Evolutionary conservation across 1,140 invertebrate species (phyloP).

Genomic region (Neocloeon triangulifer): DNA sequence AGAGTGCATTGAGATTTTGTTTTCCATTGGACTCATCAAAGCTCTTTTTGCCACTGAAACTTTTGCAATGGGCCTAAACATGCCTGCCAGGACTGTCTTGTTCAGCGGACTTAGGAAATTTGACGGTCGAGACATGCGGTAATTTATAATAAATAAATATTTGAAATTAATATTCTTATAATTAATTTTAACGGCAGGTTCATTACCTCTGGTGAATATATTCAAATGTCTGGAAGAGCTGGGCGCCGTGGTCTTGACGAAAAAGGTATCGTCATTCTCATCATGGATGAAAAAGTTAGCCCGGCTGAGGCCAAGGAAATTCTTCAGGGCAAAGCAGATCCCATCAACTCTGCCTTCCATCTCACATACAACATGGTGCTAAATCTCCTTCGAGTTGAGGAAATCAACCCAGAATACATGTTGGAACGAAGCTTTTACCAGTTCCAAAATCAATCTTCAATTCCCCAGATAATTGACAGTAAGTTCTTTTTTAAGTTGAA

Average conservation of each 20-base stretch:
- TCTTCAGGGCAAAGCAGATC: constrained; percentile 81
- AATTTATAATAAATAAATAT: constrained; percentile 10
- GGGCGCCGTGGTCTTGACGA: constrained; percentile 92
- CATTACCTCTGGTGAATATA: constrained; percentile 96
- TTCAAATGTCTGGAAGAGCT: constrained; percentile 98
- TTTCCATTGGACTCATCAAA: constrained; percentile 91
- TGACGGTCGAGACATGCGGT: constrained; percentile 89
- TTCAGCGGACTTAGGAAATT: constrained; percentile 92
- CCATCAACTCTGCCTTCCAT: constrained; percentile 97
- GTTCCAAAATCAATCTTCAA: constrained; percentile 93
- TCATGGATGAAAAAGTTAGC: constrained; percentile 94
- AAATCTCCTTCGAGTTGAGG: constrained; percentile 88
- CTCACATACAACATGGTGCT: constrained; percentile 99
- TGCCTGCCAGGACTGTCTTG: constrained; percentile 96
- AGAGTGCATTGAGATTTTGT: constrained; percentile 97
- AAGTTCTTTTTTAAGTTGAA: too few relatives aligned
- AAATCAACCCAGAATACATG: constrained; percentile 99
- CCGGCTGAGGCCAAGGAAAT: constrained; percentile 63
- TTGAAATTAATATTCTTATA: not conserved
- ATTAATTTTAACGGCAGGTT: constrained; percentile 11
- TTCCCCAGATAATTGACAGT: constrained; percentile 76
- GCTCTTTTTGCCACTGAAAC: constrained; percentile 98
- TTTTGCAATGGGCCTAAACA: constrained; percentile 99
- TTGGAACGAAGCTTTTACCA: constrained; percentile 95
- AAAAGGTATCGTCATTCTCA: constrained; percentile 94